These are phyloP conservation scores for Unio delphinus DNA, from an alignment of 2,888 invertebrate species.

Conservation along the genomic window DNA sequence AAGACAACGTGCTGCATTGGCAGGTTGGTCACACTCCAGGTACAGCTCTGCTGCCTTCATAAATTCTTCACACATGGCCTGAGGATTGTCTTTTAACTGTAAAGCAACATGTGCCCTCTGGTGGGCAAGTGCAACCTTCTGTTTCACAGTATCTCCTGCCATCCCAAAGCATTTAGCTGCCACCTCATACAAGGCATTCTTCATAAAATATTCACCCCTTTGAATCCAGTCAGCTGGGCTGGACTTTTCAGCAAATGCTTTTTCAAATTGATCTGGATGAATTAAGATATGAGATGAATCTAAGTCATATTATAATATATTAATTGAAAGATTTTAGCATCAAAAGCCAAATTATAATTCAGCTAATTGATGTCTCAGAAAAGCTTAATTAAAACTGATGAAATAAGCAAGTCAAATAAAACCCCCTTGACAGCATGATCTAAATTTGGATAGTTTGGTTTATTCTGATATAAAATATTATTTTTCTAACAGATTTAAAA, in stretches of 20 bases:
- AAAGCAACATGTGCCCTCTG: constrained; percentile 48
- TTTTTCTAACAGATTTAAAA: too few species aligned
- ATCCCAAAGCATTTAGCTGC: constrained; percentile 61
- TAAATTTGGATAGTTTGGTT: too few species aligned
- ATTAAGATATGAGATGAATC: too few species aligned
- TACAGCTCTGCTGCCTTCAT: constrained; percentile 49
- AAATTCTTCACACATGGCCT: constrained; percentile 51
- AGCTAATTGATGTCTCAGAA: too few species aligned
- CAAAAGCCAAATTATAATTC: too few species aligned
- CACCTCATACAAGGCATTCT: constrained; percentile 52
- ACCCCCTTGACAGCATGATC: too few species aligned
- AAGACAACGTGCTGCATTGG: constrained; percentile 50
- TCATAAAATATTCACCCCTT: constrained; percentile 59
- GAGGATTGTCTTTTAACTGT: constrained; percentile 43
- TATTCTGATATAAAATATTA: too few species aligned
- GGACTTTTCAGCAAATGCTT: constrained; percentile 59
- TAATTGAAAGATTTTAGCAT: too few species aligned
- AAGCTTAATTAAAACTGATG: too few species aligned
- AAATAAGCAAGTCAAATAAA: too few species aligned
- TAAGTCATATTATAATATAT: too few species aligned
- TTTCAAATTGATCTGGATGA: constrained; percentile 26
- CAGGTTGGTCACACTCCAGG: constrained; percentile 42
- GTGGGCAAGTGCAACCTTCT: constrained; percentile 55
- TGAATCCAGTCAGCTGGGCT: constrained; percentile 51
- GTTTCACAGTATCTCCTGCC: constrained; percentile 40